Percentiles rank a stretch among this genome's conserved stretches.
Evolutionary conservation across 2,888 invertebrate genomes (phyloP).

Genomic region (Stenoptilia bipunctidactyla): DNA sequence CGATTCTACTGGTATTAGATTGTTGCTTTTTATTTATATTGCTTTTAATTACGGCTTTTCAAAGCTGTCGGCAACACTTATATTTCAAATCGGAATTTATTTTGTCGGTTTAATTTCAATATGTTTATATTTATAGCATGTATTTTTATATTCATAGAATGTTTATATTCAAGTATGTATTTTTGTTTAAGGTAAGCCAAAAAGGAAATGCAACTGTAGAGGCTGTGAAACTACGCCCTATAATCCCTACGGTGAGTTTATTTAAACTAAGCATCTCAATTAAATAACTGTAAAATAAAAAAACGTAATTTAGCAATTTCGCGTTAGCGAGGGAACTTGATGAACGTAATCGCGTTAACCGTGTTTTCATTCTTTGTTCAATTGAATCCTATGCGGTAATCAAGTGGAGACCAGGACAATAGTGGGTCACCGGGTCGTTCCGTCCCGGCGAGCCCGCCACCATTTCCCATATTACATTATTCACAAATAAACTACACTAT

Average conservation of each 20-base stretch:
- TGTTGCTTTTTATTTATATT: too few species aligned
- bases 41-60: too few species aligned
- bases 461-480: constrained; percentile 40
- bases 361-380: constrained; percentile 52
- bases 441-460: constrained; percentile 16
- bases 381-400: constrained; percentile 53
- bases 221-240: constrained; percentile 35
- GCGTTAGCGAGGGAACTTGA: constrained; percentile 23
- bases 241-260: constrained; percentile 42
- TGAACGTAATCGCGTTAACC: constrained; percentile 46
- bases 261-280: constrained; percentile 10
- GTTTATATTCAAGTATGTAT: too few species aligned
- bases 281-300: neutral
- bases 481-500: constrained; percentile 34
- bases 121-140: constrained; percentile 10
- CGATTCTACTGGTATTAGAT: too few species aligned
- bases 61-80: too few species aligned
- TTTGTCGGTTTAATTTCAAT: neutral
- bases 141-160: constrained; percentile 9
- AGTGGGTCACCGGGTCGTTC: constrained; percentile 59
- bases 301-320: constrained; percentile 8
- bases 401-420: constrained; percentile 29
- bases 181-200: constrained; percentile 63
- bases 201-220: constrained; percentile 28
- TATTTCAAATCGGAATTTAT: too few species aligned